phyloP scores from a whole-genome alignment of 2,888 invertebrate genomes.

The Syritta pipiens region DNA sequence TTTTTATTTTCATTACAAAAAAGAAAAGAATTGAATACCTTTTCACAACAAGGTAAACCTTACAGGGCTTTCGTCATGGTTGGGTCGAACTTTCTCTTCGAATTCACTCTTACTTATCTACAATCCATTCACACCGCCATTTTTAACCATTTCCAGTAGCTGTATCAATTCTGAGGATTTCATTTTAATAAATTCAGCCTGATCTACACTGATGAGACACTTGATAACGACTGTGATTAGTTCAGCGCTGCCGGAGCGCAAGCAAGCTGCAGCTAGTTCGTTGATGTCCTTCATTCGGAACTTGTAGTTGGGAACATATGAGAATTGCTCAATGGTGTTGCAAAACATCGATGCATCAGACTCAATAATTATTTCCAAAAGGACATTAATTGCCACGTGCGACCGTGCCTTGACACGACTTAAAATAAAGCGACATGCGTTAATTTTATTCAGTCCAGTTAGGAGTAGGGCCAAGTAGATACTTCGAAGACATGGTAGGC shows the following conservation, averaged over 20 bases:
- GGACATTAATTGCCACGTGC: slow-evolving; percentile 56
- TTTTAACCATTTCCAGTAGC: slow-evolving; percentile 50
- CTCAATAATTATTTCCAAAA: slow-evolving; percentile 71
- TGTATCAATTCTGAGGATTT: slow-evolving; percentile 47
- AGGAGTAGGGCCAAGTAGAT: slow-evolving; percentile 12
- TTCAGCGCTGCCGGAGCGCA: slow-evolving; percentile 45
- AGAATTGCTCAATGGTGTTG: slow-evolving; percentile 68
- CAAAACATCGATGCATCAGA: slow-evolving; percentile 71
- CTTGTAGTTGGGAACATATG: slow-evolving; percentile 58
- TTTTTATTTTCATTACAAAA: slow-evolving; percentile 52
- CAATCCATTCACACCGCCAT: slow-evolving; percentile 14
- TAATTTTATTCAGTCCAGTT: slow-evolving; percentile 31
- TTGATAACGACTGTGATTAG: slow-evolving; percentile 44
- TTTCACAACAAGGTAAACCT: slow-evolving; percentile 28
- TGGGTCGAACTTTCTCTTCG: background rate
- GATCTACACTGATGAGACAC: slow-evolving; percentile 52
- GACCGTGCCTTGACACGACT: slow-evolving; percentile 24
- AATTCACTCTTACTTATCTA: slow-evolving; percentile 17
- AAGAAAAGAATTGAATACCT: slow-evolving; percentile 36
- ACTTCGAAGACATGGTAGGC: slow-evolving; percentile 47
- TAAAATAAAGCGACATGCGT: slow-evolving; percentile 54
- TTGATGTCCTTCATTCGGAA: slow-evolving; percentile 67
- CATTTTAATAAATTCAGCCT: slow-evolving; percentile 39
- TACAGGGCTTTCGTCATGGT: background rate
- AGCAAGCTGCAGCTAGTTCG: slow-evolving; percentile 32